Evolutionary conservation across 2,113 vertebrate genomes (phyloP).

Genomic region (Forbesichthys agassizii): DNA sequence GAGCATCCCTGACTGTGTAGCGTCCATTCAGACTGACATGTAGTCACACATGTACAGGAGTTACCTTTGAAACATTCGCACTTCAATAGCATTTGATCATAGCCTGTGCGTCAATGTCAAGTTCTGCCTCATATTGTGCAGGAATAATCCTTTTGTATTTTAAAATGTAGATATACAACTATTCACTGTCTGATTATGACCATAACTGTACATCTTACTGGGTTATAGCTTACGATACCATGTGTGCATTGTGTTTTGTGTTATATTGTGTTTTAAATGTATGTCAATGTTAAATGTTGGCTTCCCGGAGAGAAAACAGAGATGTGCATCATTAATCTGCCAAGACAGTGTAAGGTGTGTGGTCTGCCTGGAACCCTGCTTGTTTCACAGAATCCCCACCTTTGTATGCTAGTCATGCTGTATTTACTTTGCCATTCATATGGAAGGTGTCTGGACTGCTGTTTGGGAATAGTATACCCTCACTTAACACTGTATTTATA

Average conservation of each 20-base stretch:
- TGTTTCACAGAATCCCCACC: slow-evolving; percentile 10
- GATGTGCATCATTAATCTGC: not conserved
- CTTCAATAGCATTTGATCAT: not conserved
- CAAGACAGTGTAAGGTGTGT: slow-evolving; percentile 1
- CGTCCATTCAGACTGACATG: slow-evolving; percentile 13
- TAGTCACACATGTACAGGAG: not conserved
- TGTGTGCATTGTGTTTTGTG: too few relatives aligned
- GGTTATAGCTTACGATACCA: too few relatives aligned
- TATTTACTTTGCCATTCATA: slow-evolving; percentile 42
- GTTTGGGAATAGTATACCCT: slow-evolving; percentile 65
- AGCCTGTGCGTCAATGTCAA: slow-evolving; percentile 7
- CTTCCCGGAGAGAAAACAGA: not conserved
- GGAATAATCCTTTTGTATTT: slow-evolving; percentile 15
- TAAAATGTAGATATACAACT: not conserved
- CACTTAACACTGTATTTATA: slow-evolving; percentile 76
- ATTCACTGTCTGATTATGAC: not conserved
- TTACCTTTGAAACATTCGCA: too few relatives aligned
- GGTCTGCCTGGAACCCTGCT: slow-evolving; percentile 24
- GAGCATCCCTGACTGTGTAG: slow-evolving; percentile 14
- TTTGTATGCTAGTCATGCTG: slow-evolving; percentile 32
- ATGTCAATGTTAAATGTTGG: too few relatives aligned
- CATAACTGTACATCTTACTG: not conserved
- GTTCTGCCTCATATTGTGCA: not conserved
- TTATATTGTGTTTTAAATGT: too few relatives aligned
- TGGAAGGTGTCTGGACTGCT: slow-evolving; percentile 52